Base-by-base conservation (phyloP, 2,888 invertebrate genomes). In the Falcaria lacertinaria region DNA sequence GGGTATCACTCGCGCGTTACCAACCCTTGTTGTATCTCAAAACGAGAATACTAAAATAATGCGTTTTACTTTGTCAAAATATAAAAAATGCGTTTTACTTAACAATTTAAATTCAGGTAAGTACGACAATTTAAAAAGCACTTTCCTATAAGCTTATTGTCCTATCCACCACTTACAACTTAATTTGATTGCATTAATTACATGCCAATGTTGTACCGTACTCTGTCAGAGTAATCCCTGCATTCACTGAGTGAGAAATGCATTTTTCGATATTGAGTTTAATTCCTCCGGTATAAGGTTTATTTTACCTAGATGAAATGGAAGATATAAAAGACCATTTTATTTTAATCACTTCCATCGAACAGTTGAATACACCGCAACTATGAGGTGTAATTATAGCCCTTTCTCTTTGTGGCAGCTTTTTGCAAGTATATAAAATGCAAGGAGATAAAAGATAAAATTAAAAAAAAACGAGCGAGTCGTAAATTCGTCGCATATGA, bases 271-370 rank as follows among this genome's bases (percentile, higher is more conserved):
- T 3, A 11, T 11, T 28, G 28, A 28, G 11, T 28, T 28, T 11
- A 28, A 28, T 11, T 28, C 8, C 28, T 11, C 11, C 3, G 28
- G 0, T 7, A 7, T 3, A 28, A 11, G 28, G 28, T 28, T 28
- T 28, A 28, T 11, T 28, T 28, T 28, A 3, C 11, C 7, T 2
- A 11, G 11, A 7, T 33, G 33, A 34, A 19, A 15, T 39, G 39
- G 15, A 11, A 15, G 13, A 16, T 39, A 34, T 33, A 34, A 40
- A 34, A 32, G 40, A 40, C 40, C 33, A 40, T 32, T 40, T 40
- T 32, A 33, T 32, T 40, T 40, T 40, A 40, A 40, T 40, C 34
- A 40, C 40, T 40, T 15, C 13, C 33, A 40, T 34, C 40, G 40
- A 40, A 39, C 39, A 32, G 33, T 40, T 19, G 40, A 33, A 34